Evolutionary conservation across 2,888 invertebrate species (phyloP).

Genomic region (Zonitis immaculata): DNA sequence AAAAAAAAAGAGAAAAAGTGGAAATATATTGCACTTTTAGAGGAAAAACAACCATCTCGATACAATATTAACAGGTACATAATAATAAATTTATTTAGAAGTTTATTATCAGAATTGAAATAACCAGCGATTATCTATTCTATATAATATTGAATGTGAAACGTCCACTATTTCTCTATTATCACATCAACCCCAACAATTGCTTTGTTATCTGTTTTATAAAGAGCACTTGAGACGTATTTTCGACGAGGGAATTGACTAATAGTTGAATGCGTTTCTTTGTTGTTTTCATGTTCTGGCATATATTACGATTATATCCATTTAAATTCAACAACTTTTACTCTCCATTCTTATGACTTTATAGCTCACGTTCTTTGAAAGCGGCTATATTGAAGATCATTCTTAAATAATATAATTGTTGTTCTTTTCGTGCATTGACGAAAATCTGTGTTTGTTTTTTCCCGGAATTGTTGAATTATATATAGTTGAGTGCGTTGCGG

Average conservation of each 20-base stretch:
- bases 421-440: no score
- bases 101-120: not conserved
- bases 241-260: constrained; percentile 20
- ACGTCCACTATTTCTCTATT: constrained; percentile 6
- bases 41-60: not conserved
- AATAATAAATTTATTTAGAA: not conserved
- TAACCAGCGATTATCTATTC: not conserved
- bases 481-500: no score
- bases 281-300: constrained; percentile 31
- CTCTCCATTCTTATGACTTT: not conserved
- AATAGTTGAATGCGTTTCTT: constrained; percentile 21
- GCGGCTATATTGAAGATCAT: not conserved
- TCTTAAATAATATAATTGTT: no score
- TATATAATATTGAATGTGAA: not conserved
- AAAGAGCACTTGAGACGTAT: constrained; percentile 13
- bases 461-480: no score
- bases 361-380: not conserved
- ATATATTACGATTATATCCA: constrained; percentile 27
- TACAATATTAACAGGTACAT: no score
- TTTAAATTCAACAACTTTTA: not conserved
- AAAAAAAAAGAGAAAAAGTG: no score
- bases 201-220: constrained; percentile 20
- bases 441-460: no score
- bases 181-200: constrained; percentile 9
- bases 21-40: not conserved